A percentile compares a stretch with the other conserved stretches of the same genome.
These are phyloP conservation scores for Diplazon laetatorius DNA, from an alignment of 2,888 invertebrate genomes.

Conservation along the genomic window DNA sequence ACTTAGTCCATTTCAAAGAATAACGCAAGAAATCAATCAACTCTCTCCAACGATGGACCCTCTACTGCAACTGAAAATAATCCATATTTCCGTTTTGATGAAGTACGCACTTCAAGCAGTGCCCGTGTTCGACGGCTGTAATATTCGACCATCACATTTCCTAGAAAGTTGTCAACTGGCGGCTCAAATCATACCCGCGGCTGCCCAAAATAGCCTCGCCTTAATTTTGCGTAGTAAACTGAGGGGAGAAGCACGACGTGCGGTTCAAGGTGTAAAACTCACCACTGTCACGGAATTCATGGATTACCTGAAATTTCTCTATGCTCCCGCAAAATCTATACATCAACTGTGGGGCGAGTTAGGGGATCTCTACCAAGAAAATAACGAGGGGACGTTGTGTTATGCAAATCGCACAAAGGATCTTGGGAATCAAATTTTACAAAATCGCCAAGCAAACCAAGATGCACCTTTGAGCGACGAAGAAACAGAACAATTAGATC, in stretches of 20 bases:
- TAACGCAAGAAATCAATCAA: no score
- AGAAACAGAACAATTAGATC: background rate
- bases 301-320: slow-evolving; percentile 19
- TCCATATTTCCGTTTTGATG: background rate
- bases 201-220: slow-evolving; percentile 20
- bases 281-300: background rate
- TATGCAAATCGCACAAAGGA: slow-evolving; percentile 33
- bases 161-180: slow-evolving; percentile 29
- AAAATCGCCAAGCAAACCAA: background rate
- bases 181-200: slow-evolving; percentile 23
- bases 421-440: background rate
- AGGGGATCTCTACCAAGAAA: slow-evolving; percentile 25
- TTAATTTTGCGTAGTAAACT: slow-evolving; percentile 27
- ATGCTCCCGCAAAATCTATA: slow-evolving; percentile 29
- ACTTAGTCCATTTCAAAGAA: no score
- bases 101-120: slow-evolving; percentile 38
- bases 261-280: slow-evolving; percentile 3
- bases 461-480: background rate
- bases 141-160: slow-evolving; percentile 33
- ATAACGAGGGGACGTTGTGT: slow-evolving; percentile 5
- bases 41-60: no score
- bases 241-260: slow-evolving; percentile 30
- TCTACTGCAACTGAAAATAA: no score
- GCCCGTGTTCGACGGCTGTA: slow-evolving; percentile 33
- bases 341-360: slow-evolving; percentile 31